Evolutionary conservation across 2,113 vertebrate genomes (phyloP).

Genomic region (Malurus melanocephalus): DNA sequence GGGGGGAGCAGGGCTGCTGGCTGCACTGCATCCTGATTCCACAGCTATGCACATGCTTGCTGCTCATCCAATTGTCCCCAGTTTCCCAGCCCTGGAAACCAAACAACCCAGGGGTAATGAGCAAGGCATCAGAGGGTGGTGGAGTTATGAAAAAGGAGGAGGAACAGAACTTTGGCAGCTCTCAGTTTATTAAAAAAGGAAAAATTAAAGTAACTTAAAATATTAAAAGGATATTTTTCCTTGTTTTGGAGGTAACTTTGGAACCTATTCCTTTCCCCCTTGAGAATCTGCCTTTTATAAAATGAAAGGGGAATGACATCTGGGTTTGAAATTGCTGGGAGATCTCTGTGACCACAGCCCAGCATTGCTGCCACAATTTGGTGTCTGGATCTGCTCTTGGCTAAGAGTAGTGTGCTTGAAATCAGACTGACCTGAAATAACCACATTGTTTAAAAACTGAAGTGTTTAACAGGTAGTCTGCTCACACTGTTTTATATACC

Average conservation of each 20-base stretch:
- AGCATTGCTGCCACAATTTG: accelerated
- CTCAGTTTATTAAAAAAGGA: neutral
- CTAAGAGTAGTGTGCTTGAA: neutral
- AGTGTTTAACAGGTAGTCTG: neutral
- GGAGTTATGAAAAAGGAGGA: neutral
- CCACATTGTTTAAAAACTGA: neutral
- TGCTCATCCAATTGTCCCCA: neutral
- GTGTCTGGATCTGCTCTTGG: neutral
- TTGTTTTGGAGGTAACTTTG: neutral
- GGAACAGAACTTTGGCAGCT: neutral
- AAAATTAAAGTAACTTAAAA: neutral
- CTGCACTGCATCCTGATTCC: neutral
- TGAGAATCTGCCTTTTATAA: neutral
- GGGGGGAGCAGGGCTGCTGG: neutral
- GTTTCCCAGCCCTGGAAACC: neutral
- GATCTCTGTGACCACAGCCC: neutral
- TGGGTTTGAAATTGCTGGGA: neutral
- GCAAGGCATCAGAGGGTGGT: neutral
- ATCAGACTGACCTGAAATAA: neutral
- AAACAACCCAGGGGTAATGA: neutral
- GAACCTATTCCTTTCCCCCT: neutral
- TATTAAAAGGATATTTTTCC: neutral
- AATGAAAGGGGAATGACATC: conserved; percentile 15
- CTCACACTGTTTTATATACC: neutral
- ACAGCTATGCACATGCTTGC: neutral